Conservation (phyloP, 2,888 invertebrate genomes). For the Cryptus armator region DNA sequence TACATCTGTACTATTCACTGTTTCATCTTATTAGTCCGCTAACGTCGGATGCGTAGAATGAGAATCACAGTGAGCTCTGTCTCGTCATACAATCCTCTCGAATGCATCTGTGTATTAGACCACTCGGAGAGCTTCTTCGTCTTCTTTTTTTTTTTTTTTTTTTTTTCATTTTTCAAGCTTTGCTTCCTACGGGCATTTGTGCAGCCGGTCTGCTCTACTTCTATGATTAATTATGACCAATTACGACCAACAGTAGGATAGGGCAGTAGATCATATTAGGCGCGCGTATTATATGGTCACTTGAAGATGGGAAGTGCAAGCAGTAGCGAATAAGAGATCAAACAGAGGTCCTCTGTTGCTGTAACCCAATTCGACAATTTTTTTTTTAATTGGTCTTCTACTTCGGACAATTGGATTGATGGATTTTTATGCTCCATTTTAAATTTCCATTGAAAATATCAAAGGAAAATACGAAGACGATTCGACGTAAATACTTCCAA, state of each 20-base stretch:
- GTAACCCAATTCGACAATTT: constrained; percentile 12
- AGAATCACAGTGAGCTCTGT: constrained; percentile 61
- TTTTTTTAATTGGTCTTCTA: not conserved
- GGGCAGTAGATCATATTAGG: constrained; percentile 22
- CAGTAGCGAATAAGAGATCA: not conserved
- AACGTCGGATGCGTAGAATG: constrained; percentile 48
- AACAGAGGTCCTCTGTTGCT: constrained; percentile 6
- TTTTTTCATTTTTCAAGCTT: constrained; percentile 2
- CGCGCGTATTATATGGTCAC: not conserved
- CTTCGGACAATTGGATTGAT: not conserved
- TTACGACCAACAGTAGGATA: constrained; percentile 48
- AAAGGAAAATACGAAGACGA: too few species aligned
- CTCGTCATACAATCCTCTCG: constrained; percentile 32
- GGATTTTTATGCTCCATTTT: not conserved
- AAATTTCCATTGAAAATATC: too few species aligned
- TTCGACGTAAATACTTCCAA: too few species aligned
- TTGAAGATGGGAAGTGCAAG: not conserved
- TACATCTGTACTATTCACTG: constrained; percentile 10
- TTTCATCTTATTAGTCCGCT: constrained; percentile 46
- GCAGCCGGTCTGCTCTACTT: constrained; percentile 55
- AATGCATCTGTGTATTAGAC: constrained; percentile 4
- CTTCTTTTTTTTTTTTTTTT: not conserved
- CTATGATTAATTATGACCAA: constrained; percentile 64
- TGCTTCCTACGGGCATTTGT: constrained; percentile 37
- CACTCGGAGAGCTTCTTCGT: constrained; percentile 21